Conservation (phyloP, 2,113 vertebrate species). For the Gallinago jamesoni region DNA sequence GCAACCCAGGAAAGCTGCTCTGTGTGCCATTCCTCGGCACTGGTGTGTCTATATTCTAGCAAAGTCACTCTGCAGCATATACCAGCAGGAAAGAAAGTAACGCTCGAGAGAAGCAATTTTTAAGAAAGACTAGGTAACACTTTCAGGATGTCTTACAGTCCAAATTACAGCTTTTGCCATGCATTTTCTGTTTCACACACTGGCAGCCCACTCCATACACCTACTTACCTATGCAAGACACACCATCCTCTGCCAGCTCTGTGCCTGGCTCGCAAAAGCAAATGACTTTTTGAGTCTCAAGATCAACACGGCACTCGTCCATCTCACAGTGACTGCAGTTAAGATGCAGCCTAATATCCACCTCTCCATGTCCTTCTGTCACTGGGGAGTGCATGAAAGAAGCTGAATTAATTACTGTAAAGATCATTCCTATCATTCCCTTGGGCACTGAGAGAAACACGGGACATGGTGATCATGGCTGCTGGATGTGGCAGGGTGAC, state of each 20-base stretch:
- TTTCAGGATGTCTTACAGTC: background rate
- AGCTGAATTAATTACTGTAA: conserved; percentile 4
- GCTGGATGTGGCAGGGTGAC: background rate
- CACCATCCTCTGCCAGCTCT: conserved; percentile 81
- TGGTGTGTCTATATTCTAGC: background rate
- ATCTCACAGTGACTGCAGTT: conserved; percentile 97
- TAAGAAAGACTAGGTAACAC: background rate
- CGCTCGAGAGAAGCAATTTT: background rate
- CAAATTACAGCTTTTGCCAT: background rate
- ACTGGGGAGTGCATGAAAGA: conserved; percentile 73
- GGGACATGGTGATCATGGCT: background rate
- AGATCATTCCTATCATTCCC: background rate
- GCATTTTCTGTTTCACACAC: background rate
- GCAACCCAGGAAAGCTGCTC: background rate
- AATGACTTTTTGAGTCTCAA: conserved; percentile 77
- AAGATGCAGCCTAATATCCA: conserved; percentile 89
- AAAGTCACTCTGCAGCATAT: background rate
- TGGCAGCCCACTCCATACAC: background rate
- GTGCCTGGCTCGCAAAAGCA: conserved; percentile 91
- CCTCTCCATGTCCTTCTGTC: conserved; percentile 93
- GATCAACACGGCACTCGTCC: conserved; percentile 85
- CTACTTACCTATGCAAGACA: conserved; percentile 86
- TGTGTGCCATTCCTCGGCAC: background rate
- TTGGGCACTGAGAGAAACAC: background rate
- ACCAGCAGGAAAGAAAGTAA: background rate